phyloP scores from a whole-genome alignment of 2,888 invertebrate species.

The Pachydiplax longipennis region DNA sequence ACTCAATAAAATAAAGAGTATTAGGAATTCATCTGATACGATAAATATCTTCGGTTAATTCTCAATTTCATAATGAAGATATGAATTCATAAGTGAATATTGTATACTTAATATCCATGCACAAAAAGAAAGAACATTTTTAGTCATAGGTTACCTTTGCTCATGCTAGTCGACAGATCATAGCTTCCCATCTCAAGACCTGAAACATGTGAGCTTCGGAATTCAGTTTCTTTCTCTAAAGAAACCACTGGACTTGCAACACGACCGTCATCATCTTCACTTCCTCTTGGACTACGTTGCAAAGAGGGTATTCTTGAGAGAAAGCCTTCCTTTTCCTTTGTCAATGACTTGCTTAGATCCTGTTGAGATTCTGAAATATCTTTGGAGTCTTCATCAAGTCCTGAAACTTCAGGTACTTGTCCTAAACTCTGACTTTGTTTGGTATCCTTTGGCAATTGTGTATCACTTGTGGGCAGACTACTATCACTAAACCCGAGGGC shows the following conservation, averaged over 20 bases:
- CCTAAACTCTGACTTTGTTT: not conserved
- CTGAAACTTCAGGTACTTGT: not conserved
- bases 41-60: no score
- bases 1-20: no score
- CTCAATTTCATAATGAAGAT: no score
- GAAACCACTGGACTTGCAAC: not conserved
- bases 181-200: not conserved
- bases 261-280: not conserved
- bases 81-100: no score
- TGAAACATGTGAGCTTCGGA: not conserved
- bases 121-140: not conserved
- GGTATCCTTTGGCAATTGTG: not conserved
- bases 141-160: not conserved
- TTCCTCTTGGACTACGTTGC: not conserved
- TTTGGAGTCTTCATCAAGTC: not conserved
- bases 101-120: no score
- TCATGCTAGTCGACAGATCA: not conserved
- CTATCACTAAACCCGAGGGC: slow-evolving; percentile 54
- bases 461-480: slow-evolving; percentile 19
- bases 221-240: slow-evolving; percentile 5
- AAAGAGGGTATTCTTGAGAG: not conserved
- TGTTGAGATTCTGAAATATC: not conserved
- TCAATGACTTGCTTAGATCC: not conserved
- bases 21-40: no score
- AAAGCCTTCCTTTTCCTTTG: not conserved